phyloP scores from a whole-genome alignment of 2,888 invertebrate species.

The Acrobasis repandana region DNA sequence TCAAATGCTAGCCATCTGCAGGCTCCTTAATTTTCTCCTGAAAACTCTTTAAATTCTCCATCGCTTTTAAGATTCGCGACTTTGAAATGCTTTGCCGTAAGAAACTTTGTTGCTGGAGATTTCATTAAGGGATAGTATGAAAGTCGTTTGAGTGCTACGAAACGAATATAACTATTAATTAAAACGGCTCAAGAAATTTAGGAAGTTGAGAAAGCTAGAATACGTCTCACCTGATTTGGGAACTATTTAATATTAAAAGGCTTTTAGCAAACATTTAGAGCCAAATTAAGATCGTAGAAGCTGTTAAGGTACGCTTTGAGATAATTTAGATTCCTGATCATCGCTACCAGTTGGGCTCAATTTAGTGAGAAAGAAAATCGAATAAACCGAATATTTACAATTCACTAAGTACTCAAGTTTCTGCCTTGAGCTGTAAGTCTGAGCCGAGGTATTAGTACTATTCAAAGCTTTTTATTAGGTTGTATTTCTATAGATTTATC shows the following conservation, averaged over 20 bases:
- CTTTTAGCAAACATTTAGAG: background rate
- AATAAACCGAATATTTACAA: conserved; percentile 14
- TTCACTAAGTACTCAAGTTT: conserved; percentile 10
- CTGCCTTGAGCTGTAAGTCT: conserved; percentile 12
- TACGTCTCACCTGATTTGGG: background rate
- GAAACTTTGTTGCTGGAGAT: conserved; percentile 54
- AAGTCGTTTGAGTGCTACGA: conserved; percentile 17
- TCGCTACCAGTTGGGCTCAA: background rate
- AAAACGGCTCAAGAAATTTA: conserved; percentile 9
- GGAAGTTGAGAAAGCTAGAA: background rate
- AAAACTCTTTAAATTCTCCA: conserved; percentile 72
- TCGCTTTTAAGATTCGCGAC: conserved; percentile 61
- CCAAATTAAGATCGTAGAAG: background rate
- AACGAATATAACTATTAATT: conserved; percentile 13
- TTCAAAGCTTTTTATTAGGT: conserved; percentile 59
- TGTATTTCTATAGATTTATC: conserved; percentile 69
- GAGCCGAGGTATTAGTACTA: conserved; percentile 42
- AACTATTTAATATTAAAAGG: background rate
- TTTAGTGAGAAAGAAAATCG: conserved; percentile 1
- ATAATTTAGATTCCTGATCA: background rate
- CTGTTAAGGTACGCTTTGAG: background rate
- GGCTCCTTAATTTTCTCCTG: conserved; percentile 71
- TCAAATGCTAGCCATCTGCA: conserved; percentile 48
- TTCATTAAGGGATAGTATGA: conserved; percentile 32
- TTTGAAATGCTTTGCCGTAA: conserved; percentile 47